phyloP scores from a whole-genome alignment of 2,797 vertebrate genomes.

The Microctenopoma stevenorrisi region DNA sequence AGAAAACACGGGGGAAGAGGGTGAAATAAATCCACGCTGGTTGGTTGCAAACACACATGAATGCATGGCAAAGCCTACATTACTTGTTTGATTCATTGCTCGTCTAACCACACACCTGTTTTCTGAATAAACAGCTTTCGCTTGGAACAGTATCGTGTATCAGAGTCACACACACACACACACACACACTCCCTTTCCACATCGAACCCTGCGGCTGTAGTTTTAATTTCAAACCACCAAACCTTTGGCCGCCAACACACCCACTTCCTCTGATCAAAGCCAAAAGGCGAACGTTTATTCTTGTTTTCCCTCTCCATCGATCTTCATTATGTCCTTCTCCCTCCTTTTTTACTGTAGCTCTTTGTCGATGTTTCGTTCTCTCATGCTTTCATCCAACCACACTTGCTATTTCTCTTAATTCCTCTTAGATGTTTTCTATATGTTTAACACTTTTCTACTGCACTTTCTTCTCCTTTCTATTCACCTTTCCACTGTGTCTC shows the following conservation, averaged over 20 bases:
- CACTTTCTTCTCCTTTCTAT: not conserved
- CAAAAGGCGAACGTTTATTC: slow-evolving; percentile 18
- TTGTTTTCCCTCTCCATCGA: slow-evolving; percentile 37
- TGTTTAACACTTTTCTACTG: not conserved
- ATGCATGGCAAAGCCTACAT: not conserved
- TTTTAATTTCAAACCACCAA: slow-evolving; percentile 63
- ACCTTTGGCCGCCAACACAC: slow-evolving; percentile 45
- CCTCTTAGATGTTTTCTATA: slow-evolving; percentile 7
- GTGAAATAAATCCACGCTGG: slow-evolving; percentile 6
- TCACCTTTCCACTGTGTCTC: slow-evolving; percentile 5
- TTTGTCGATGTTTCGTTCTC: slow-evolving; percentile 27
- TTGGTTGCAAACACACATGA: slow-evolving; percentile 1
- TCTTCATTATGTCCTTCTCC: slow-evolving; percentile 51
- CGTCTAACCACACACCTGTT: slow-evolving; percentile 43
- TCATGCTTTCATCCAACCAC: not conserved
- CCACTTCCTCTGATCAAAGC: slow-evolving; percentile 63
- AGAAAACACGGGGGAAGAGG: slow-evolving; percentile 1
- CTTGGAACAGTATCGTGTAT: slow-evolving; percentile 38
- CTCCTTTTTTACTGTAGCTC: not conserved
- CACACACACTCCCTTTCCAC: not conserved
- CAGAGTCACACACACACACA: slow-evolving; percentile 25
- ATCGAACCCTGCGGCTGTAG: slow-evolving; percentile 34
- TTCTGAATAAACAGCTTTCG: slow-evolving; percentile 55
- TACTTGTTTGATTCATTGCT: slow-evolving; percentile 27
- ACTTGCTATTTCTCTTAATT: not conserved